Conservation (phyloP, 2,113 vertebrate genomes). For the Ciconia maguari region DNA sequence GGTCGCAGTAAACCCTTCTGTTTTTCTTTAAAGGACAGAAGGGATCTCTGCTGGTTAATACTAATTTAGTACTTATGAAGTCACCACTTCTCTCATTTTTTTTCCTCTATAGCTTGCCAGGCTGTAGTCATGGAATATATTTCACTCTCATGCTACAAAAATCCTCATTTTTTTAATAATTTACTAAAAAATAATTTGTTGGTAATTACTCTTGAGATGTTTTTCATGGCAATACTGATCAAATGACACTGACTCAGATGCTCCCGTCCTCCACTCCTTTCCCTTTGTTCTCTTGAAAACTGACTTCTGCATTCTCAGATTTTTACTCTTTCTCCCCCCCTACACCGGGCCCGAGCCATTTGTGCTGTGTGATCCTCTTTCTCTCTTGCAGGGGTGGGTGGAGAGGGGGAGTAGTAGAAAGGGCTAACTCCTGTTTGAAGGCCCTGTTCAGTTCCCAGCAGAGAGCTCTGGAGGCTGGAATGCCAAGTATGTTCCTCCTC, state of each 20-base stretch:
- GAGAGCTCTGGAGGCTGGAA: slow-evolving; percentile 33
- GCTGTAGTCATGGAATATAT: not conserved
- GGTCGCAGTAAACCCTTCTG: not conserved
- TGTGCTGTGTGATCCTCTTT: not conserved
- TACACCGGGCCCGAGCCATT: not conserved
- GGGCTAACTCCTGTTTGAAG: not conserved
- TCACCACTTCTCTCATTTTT: not conserved
- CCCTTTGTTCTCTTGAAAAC: not conserved
- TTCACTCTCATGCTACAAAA: not conserved
- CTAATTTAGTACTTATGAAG: not conserved
- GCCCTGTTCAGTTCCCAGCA: not conserved
- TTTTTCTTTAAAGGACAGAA: not conserved
- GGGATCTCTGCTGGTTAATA: not conserved
- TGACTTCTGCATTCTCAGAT: not conserved
- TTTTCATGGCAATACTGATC: not conserved
- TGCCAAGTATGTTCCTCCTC: slow-evolving; percentile 40
- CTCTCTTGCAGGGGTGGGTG: not conserved
- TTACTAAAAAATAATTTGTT: not conserved
- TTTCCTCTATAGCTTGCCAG: not conserved
- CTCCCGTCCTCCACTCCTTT: not conserved
- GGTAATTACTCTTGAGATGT: not conserved
- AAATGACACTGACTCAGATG: not conserved
- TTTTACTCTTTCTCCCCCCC: not conserved
- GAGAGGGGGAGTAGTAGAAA: not conserved
- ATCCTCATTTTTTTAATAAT: not conserved